Percentiles rank a stretch among this genome's conserved stretches.
These are phyloP conservation scores for Tortricodes alternella DNA, from an alignment of 2,888 invertebrate species.

Conservation along the genomic window DNA sequence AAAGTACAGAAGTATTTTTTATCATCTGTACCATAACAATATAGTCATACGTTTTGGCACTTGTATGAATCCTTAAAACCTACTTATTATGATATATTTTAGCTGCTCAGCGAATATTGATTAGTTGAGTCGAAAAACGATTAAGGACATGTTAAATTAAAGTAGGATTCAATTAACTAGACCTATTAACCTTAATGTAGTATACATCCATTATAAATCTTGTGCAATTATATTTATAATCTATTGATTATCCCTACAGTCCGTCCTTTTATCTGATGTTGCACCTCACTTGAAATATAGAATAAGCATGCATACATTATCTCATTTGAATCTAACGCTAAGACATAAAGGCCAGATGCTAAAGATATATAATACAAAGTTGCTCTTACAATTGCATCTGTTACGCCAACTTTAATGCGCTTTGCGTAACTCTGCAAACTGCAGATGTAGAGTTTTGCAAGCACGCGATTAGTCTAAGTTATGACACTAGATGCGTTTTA, in stretches of 20 bases:
- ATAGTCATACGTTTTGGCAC: too few relatives aligned
- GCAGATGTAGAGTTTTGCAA: conserved; percentile 21
- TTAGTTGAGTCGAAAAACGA: conserved; percentile 1
- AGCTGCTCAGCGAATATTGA: neutral
- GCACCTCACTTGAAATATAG: too few relatives aligned
- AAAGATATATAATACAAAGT: neutral
- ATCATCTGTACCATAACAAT: too few relatives aligned
- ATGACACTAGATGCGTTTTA: neutral
- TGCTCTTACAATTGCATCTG: conserved; percentile 2
- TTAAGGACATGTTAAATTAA: neutral
- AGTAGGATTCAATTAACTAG: neutral
- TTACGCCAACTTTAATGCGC: conserved; percentile 23
- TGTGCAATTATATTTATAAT: neutral
- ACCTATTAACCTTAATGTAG: neutral
- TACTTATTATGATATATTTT: neutral
- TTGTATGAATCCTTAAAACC: too few relatives aligned
- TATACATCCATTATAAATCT: neutral
- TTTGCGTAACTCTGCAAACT: conserved; percentile 10
- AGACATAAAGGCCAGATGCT: too few relatives aligned
- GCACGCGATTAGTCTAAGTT: neutral
- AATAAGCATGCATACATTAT: too few relatives aligned
- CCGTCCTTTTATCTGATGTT: too few relatives aligned
- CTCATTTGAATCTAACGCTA: too few relatives aligned
- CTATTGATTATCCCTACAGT: too few relatives aligned
- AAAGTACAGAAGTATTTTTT: too few relatives aligned